Base-by-base conservation (phyloP, 2,888 invertebrate genomes). In the Drosophila anomelani region DNA sequence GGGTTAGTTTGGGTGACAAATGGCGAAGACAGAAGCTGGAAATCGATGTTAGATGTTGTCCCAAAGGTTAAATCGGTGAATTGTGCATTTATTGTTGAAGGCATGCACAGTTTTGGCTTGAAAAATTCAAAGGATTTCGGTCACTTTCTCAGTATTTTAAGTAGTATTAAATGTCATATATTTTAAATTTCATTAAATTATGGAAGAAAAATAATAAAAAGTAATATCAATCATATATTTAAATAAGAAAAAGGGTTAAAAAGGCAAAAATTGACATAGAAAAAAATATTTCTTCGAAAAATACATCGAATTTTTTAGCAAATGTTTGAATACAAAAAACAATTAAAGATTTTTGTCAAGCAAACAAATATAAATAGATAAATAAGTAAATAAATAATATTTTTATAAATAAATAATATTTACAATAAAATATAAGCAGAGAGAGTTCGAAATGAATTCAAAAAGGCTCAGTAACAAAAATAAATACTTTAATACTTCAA, bases 1-100 rank as follows among this genome's bases (percentile, higher is more conserved):
- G 3, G 41, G 34, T 71, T 38, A 67, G 51, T 58, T 71, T 34
- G 26, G 55, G 44, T 62, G 74, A 23, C 51, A 49, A 62, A 29
- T 36, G 38, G 49, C 46, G 43, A 64, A 57, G 73, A 71, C 34
- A 47, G 17, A 67, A 68, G 55, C 47, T 71, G 62, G 61, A 73
- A 61, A 8, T 56, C 73, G 32, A 39, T 72, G 32, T 41, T 46
- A 39, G 20, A 61, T 61, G 43, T 72, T 43, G 60, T 9, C 23
- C 61, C 73, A 73, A 34, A 59, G 29, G 72, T 56, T 56, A 56
- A 17, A 17, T 47, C 29, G 29, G 36, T 38, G 55, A 55, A 34
- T 26, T 26, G 55, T 67, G 34, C 15, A 20, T 41, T 10, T 55
- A 36, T 51, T 20, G 36, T 9, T 1, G 6, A 15, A 20, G 66